These are phyloP conservation scores for Neopelma chrysocephalum DNA, from an alignment of 2,797 vertebrate genomes.

Conservation along the genomic window DNA sequence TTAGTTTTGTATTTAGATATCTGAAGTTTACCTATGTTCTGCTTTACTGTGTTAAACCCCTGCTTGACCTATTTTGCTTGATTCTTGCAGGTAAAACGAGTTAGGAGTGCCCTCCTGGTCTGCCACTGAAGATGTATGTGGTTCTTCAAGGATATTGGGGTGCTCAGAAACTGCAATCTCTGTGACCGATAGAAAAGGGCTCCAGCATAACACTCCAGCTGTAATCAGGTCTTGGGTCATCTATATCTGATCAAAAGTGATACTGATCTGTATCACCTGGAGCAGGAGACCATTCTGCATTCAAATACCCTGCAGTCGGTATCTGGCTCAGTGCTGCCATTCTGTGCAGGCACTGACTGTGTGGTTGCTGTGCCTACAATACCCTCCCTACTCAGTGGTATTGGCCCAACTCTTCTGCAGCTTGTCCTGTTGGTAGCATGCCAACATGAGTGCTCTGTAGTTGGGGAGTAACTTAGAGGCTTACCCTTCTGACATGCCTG, in stretches of 20 bases:
- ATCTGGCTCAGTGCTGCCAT: not conserved
- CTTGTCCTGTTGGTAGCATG: too few species aligned
- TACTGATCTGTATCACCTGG: not conserved
- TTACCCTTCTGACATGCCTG: not conserved
- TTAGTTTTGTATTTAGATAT: not conserved
- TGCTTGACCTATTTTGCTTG: not conserved
- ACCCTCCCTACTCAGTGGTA: rapidly evolving
- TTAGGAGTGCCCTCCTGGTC: not conserved
- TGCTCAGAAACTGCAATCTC: not conserved
- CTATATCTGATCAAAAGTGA: not conserved
- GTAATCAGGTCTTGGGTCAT: not conserved
- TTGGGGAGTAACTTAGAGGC: not conserved
- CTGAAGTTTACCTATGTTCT: not conserved
- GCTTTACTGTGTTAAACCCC: not conserved
- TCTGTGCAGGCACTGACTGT: rapidly evolving
- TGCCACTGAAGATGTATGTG: not conserved
- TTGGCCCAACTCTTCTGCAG: too few species aligned
- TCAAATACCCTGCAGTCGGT: not conserved
- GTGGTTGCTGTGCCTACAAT: not conserved
- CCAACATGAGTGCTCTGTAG: not conserved
- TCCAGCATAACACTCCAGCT: rapidly evolving
- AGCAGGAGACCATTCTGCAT: not conserved
- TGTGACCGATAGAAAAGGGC: not conserved
- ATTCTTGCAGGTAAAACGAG: not conserved
- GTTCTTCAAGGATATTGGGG: not conserved